Percentiles rank a stretch among this genome's conserved stretches.
Conservation (phyloP, 2,888 invertebrate species). For the Oligia latruncula region DNA sequence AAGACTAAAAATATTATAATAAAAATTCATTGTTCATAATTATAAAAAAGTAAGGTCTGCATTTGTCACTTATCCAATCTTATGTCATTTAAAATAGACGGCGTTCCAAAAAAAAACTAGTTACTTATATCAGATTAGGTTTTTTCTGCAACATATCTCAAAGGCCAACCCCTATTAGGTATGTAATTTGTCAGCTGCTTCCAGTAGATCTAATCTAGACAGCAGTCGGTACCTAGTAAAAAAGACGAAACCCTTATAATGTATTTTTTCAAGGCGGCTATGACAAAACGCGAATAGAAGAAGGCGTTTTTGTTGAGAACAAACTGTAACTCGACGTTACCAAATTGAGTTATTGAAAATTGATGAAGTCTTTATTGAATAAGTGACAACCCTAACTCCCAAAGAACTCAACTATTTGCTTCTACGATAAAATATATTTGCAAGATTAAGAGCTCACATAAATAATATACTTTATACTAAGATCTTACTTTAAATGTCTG, state of each 20-base stretch:
- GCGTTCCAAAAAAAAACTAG: background rate
- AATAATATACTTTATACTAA: constrained; percentile 6
- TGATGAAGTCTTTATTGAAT: constrained; percentile 29
- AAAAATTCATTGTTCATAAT: background rate
- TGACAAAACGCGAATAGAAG: background rate
- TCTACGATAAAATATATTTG: constrained; percentile 32
- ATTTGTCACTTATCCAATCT: background rate
- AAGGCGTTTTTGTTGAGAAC: constrained; percentile 24
- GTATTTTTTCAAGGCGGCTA: background rate
- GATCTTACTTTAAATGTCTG: constrained; percentile 43
- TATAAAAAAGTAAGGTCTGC: background rate
- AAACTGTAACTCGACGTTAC: background rate
- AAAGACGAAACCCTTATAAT: background rate
- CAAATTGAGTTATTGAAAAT: constrained; percentile 32
- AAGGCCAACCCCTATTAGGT: background rate
- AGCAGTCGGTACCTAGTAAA: background rate
- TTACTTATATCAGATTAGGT: too few species aligned
- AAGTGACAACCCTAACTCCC: constrained; percentile 8
- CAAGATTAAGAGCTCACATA: constrained; percentile 24
- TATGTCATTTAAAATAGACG: background rate
- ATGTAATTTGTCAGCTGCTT: background rate
- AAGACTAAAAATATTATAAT: background rate
- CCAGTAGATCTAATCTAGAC: background rate
- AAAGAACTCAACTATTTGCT: constrained; percentile 7
- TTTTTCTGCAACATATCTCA: background rate